Percentiles rank a stretch among this genome's conserved stretches.
Conservation (phyloP, 2,888 invertebrate genomes). For the Cyrtodaria siliqua region DNA sequence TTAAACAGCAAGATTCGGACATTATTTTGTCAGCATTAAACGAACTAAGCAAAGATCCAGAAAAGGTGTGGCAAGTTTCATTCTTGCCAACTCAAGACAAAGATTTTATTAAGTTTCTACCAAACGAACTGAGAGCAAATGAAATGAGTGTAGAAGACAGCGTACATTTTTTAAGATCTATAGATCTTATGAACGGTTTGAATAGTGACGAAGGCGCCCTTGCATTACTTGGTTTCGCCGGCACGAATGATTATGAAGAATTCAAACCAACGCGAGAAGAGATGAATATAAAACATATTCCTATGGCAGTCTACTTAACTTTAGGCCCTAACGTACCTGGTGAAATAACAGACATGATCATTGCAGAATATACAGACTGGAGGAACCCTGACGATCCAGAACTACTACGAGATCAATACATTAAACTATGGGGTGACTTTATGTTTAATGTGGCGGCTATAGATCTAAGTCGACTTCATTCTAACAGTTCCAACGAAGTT, state of each 20-base stretch:
- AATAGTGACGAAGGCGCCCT: constrained; percentile 12
- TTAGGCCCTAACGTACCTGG: not conserved
- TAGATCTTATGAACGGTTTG: constrained; percentile 10
- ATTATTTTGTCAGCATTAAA: no score
- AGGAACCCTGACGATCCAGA: constrained; percentile 7
- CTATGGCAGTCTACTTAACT: not conserved
- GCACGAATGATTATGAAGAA: not conserved
- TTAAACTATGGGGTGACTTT: constrained; percentile 9
- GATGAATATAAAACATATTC: constrained; percentile 3
- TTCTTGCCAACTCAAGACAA: no score
- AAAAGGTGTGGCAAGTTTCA: no score
- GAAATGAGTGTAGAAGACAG: not conserved
- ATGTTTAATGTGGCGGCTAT: constrained; percentile 2
- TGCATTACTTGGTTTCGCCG: not conserved
- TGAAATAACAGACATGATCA: not conserved
- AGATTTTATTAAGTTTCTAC: no score
- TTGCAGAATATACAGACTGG: constrained; percentile 9
- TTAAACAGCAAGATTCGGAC: not conserved
- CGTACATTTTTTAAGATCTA: constrained; percentile 5
- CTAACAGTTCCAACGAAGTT: not conserved
- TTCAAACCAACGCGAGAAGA: constrained; percentile 15
- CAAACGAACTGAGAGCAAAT: no score
- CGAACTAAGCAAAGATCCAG: no score
- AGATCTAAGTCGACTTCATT: constrained; percentile 6
- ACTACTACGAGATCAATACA: not conserved